Evolutionary conservation across 2,113 vertebrate genomes (phyloP).

Genomic region (Carettochelys insculpta): DNA sequence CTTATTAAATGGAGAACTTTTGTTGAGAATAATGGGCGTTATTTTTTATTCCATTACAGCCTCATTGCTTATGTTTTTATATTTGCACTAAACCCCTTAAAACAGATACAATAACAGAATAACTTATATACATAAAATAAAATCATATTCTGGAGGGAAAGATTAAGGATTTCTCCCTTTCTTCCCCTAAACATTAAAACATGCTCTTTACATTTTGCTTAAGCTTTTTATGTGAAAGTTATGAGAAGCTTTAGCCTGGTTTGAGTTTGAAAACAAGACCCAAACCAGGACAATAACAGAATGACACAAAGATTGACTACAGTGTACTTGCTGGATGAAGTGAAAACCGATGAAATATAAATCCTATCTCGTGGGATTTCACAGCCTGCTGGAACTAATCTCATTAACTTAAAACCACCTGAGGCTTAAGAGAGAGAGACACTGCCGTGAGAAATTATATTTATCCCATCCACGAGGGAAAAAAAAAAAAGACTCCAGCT

Average conservation of each 20-base stretch:
- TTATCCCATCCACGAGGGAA: constrained; percentile 62
- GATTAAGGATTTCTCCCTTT: constrained; percentile 15
- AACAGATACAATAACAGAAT: neutral
- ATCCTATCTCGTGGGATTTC: constrained; percentile 66
- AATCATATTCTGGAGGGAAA: neutral
- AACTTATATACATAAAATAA: neutral
- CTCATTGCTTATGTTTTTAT: neutral
- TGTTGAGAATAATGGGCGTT: neutral
- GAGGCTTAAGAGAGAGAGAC: constrained; percentile 68
- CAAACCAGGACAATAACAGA: constrained; percentile 58
- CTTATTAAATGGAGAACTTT: neutral
- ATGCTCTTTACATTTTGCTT: constrained; percentile 43
- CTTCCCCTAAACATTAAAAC: constrained; percentile 26
- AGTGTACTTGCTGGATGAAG: constrained; percentile 58
- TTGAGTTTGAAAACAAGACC: constrained; percentile 58
- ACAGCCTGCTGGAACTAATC: constrained; percentile 67
- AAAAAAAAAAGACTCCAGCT: neutral
- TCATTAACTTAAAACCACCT: constrained; percentile 72
- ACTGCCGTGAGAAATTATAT: constrained; percentile 72
- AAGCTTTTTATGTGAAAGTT: constrained; percentile 62
- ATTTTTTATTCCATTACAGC: neutral
- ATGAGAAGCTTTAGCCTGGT: constrained; percentile 34
- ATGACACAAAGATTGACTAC: constrained; percentile 63
- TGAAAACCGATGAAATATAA: constrained; percentile 71
- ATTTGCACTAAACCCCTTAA: neutral